Conservation (phyloP, 2,888 invertebrate genomes). For the Geotrupes spiniger region DNA sequence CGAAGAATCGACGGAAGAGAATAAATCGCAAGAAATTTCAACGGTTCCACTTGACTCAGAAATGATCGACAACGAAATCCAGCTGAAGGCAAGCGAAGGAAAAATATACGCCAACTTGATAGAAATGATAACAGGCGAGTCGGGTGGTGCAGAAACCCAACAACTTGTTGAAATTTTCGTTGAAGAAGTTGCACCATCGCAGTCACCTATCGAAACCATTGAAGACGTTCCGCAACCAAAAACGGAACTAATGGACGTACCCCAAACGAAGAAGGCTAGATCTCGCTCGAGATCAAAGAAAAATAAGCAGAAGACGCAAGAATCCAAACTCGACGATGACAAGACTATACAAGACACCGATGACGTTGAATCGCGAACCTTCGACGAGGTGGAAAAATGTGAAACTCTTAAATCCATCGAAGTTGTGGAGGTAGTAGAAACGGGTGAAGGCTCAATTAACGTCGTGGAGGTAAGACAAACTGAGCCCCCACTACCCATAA, state of each 20-base stretch:
- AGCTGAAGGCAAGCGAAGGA: too few relatives aligned
- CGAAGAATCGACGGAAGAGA: not conserved
- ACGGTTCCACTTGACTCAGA: too few relatives aligned
- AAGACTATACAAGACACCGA: too few relatives aligned
- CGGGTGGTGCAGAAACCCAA: not conserved
- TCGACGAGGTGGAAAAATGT: too few relatives aligned
- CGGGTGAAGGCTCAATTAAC: too few relatives aligned
- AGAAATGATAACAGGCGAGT: too few relatives aligned
- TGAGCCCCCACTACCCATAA: not conserved
- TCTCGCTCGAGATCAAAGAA: constrained; percentile 19
- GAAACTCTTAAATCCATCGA: constrained; percentile 15
- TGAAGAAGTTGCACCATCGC: constrained; percentile 1
- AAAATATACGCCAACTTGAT: too few relatives aligned
- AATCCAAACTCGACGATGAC: constrained; percentile 36
- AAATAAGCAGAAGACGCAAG: constrained; percentile 25
- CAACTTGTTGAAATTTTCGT: not conserved
- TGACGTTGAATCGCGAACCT: too few relatives aligned
- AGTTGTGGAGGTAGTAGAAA: constrained; percentile 4
- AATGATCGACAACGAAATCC: too few relatives aligned
- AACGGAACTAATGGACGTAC: not conserved
- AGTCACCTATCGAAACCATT: not conserved
- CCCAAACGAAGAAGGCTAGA: constrained; percentile 9
- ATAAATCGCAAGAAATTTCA: not conserved
- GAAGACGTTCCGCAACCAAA: too few relatives aligned
- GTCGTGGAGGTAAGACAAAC: too few relatives aligned